A percentile compares a stretch with the other conserved stretches of the same genome.
These are phyloP conservation scores for Pectinophora gossypiella DNA, from an alignment of 1,140 invertebrate species.

Conservation along the genomic window DNA sequence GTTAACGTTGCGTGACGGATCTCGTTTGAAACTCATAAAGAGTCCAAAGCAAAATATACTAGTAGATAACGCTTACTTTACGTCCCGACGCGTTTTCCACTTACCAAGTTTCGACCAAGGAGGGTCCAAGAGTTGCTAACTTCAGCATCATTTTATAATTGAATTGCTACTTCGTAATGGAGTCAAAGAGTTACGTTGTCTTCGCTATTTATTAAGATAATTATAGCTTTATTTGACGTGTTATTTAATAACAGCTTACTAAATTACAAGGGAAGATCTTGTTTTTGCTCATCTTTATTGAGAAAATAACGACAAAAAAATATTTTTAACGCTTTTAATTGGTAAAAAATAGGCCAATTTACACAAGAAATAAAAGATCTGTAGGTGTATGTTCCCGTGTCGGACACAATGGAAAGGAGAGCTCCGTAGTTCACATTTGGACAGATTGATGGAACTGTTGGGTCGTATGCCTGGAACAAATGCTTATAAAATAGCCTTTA, in stretches of 20 bases:
- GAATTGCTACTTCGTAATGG: conserved; percentile 54
- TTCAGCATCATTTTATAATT: conserved; percentile 62
- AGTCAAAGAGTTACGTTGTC: conserved; percentile 26
- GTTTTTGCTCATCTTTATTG: no score
- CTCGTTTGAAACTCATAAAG: conserved; percentile 74
- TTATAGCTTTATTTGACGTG: no score
- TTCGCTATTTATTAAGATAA: not conserved
- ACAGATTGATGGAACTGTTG: conserved; percentile 38
- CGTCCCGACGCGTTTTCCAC: conserved; percentile 63
- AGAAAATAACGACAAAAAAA: no score
- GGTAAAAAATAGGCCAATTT: no score
- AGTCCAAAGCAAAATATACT: conserved; percentile 72
- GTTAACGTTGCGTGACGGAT: conserved; percentile 73
- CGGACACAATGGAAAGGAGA: conserved; percentile 27
- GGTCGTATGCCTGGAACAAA: conserved; percentile 34
- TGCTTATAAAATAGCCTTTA: conserved; percentile 40
- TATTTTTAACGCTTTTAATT: no score
- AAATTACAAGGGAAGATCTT: no score
- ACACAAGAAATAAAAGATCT: no score
- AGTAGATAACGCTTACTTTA: conserved; percentile 71
- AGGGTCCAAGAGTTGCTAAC: conserved; percentile 55
- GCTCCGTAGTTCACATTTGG: conserved; percentile 28
- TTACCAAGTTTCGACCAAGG: conserved; percentile 60
- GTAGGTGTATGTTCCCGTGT: no score
- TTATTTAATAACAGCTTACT: no score